Percentiles rank a stretch among this genome's conserved stretches.
phyloP scores from a whole-genome alignment of 2,888 invertebrate genomes.

The Polia nebulosa region DNA sequence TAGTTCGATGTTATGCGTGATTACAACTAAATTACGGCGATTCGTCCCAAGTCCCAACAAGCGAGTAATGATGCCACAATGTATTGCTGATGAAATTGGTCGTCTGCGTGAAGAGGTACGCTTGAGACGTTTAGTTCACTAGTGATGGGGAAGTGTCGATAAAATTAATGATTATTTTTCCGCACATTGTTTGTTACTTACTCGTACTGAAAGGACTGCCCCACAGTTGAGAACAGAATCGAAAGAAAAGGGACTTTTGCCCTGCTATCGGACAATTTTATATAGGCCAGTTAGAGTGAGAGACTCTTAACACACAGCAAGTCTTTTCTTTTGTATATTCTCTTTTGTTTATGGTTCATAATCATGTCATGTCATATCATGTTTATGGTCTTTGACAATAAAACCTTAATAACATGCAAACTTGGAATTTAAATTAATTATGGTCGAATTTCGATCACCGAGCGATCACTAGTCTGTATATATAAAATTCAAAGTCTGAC shows the following conservation, averaged over 20 bases:
- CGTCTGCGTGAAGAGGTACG: constrained; percentile 67
- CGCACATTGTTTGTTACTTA: not conserved
- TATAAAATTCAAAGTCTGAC: no score
- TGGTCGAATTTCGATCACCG: no score
- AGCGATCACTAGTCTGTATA: no score
- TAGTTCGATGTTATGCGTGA: constrained; percentile 46
- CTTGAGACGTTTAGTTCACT: constrained; percentile 71
- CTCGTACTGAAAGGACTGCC: not conserved
- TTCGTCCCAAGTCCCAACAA: constrained; percentile 51
- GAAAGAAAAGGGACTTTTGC: not conserved
- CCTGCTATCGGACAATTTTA: not conserved
- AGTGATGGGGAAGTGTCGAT: constrained; percentile 72
- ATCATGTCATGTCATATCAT: no score
- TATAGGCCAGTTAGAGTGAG: not conserved
- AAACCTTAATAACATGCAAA: no score
- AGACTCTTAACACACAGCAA: no score
- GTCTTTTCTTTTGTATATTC: no score
- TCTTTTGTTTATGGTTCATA: no score
- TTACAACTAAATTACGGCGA: constrained; percentile 50
- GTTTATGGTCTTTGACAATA: no score
- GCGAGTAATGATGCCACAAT: constrained; percentile 61
- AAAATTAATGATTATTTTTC: constrained; percentile 11
- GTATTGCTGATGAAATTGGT: constrained; percentile 72
- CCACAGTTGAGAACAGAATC: not conserved
- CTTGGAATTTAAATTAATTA: no score